phyloP scores from a whole-genome alignment of 2,113 vertebrate species.

The Vicugna pacos region DNA sequence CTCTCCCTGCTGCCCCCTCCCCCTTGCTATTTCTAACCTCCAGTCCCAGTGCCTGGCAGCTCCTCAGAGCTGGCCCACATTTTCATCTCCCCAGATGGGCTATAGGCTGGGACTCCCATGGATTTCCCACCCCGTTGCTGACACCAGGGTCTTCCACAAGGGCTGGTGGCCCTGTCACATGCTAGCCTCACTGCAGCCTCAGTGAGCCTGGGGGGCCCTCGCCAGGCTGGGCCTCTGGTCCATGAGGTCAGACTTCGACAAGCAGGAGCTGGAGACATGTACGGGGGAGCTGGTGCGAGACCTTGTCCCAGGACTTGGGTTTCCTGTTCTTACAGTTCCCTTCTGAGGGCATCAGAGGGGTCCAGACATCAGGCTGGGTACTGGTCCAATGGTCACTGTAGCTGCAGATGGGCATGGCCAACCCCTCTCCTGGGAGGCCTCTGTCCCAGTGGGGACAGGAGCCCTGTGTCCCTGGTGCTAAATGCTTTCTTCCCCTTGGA shows the following conservation, averaged over 20 bases:
- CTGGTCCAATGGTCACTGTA: not conserved
- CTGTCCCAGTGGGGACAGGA: not conserved
- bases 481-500: not conserved
- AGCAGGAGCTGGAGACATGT: not conserved
- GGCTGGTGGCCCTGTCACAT: not conserved
- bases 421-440: not conserved
- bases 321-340: not conserved
- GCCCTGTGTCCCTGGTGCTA: constrained; percentile 66
- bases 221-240: not conserved
- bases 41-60: constrained; percentile 69
- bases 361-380: not conserved
- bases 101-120: not conserved
- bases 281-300: not conserved
- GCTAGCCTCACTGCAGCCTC: not conserved
- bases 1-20: not conserved
- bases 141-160: not conserved
- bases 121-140: not conserved
- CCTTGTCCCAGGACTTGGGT: not conserved
- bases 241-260: not conserved
- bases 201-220: not conserved
- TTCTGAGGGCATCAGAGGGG: not conserved
- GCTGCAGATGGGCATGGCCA: not conserved
- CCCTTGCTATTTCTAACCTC: constrained; percentile 57
- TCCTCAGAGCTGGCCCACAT: constrained; percentile 53
- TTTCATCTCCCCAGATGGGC: not conserved